Conservation (phyloP, 2,797 vertebrate species). For the Otus scops region DNA sequence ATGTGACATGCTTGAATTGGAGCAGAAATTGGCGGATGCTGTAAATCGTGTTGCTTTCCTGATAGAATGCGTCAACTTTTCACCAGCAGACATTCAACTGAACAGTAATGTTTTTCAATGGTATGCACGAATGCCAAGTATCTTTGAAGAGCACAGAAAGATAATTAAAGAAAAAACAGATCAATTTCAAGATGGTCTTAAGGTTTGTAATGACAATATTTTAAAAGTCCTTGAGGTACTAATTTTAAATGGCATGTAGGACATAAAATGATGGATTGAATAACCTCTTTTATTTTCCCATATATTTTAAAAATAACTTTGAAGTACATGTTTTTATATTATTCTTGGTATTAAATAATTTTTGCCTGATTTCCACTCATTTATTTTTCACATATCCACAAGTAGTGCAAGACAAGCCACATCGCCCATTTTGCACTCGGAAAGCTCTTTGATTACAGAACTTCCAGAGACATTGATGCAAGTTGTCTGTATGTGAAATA, state of each 20-base stretch:
- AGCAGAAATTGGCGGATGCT: constrained; percentile 78
- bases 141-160: constrained; percentile 83
- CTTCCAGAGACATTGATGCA: background rate
- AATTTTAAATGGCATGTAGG: background rate
- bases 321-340: background rate
- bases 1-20: constrained; percentile 78
- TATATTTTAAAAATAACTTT: background rate
- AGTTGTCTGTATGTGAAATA: background rate
- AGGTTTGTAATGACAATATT: constrained; percentile 70
- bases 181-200: constrained; percentile 83
- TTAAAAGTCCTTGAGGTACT: background rate
- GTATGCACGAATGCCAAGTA: constrained; percentile 81
- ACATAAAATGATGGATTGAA: background rate
- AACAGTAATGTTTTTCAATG: constrained; percentile 83
- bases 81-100: constrained; percentile 77
- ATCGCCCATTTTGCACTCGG: background rate
- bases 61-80: constrained; percentile 78
- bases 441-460: background rate
- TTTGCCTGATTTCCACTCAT: background rate
- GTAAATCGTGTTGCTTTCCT: constrained; percentile 80
- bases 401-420: background rate
- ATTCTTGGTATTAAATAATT: background rate
- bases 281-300: background rate
- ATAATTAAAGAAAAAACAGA: constrained; percentile 81
- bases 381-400: background rate